A percentile compares a stretch with the other conserved stretches of the same genome.
These are phyloP conservation scores for Listronotus bonariensis DNA, from an alignment of 1,140 invertebrate species.

Conservation along the genomic window DNA sequence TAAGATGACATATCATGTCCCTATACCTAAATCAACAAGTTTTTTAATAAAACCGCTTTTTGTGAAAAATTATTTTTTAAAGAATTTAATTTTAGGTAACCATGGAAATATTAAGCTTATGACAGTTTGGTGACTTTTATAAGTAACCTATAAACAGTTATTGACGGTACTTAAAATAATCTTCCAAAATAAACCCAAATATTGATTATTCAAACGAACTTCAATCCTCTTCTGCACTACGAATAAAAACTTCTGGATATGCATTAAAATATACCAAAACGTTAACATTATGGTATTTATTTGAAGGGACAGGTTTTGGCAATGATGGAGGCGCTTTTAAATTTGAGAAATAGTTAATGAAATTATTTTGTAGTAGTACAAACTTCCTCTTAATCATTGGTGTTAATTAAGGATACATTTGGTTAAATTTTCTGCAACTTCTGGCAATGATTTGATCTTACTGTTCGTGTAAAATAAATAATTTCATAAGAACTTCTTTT, in stretches of 20 bases:
- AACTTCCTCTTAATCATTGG: constrained; percentile 2
- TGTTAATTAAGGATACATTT: constrained; percentile 7
- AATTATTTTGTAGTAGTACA: constrained; percentile 5
- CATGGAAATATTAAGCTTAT: too few relatives aligned
- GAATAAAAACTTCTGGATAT: constrained; percentile 3
- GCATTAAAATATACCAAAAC: constrained; percentile 16
- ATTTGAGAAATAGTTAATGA: background rate
- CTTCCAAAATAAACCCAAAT: background rate
- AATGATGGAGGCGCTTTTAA: background rate
- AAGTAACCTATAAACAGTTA: too few relatives aligned
- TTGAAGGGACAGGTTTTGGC: background rate
- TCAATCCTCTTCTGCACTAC: constrained; percentile 9
- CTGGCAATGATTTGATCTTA: background rate
- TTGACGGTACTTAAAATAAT: too few relatives aligned
- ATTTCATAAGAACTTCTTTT: too few relatives aligned
- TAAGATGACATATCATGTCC: too few relatives aligned
- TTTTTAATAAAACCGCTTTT: too few relatives aligned
- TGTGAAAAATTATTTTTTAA: too few relatives aligned
- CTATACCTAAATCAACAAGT: too few relatives aligned
- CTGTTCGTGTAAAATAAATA: background rate
- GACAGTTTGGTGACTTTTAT: too few relatives aligned
- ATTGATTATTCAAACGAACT: too few relatives aligned
- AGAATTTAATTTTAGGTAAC: too few relatives aligned
- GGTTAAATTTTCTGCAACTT: constrained; percentile 1
- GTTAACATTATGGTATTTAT: constrained; percentile 10